Evolutionary conservation across 2,113 vertebrate genomes (phyloP).

Genomic region (Cyanoramphus novaezelandiae): DNA sequence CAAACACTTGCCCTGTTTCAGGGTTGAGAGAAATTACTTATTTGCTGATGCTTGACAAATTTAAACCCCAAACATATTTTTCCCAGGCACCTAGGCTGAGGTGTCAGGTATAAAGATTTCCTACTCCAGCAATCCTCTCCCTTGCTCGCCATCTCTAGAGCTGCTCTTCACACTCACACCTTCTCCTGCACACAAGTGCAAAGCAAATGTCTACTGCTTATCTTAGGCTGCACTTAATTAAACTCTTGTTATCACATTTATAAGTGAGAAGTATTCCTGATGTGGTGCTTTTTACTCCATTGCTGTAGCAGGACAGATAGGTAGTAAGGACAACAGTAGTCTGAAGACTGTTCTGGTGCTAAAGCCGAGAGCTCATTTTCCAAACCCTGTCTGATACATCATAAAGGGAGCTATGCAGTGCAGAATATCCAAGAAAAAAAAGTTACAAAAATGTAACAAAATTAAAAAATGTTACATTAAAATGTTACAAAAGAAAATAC

Average conservation of each 20-base stretch:
- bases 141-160: not conserved
- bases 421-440: not conserved
- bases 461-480: too few species aligned
- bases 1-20: not conserved
- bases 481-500: not conserved
- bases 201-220: not conserved
- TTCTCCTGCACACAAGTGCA: not conserved
- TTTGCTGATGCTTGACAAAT: not conserved
- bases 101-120: not conserved
- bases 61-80: not conserved
- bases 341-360: accelerated
- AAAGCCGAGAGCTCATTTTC: not conserved
- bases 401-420: not conserved
- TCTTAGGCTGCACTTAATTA: not conserved
- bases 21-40: not conserved
- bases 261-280: not conserved
- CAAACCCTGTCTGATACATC: not conserved
- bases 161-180: not conserved
- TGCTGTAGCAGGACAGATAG: not conserved
- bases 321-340: not conserved
- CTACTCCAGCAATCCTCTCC: not conserved
- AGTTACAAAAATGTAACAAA: too few species aligned
- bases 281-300: not conserved
- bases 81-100: not conserved
- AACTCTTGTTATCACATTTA: not conserved